phyloP scores from a whole-genome alignment of 2,888 invertebrate genomes.

The Aphrophora alni region DNA sequence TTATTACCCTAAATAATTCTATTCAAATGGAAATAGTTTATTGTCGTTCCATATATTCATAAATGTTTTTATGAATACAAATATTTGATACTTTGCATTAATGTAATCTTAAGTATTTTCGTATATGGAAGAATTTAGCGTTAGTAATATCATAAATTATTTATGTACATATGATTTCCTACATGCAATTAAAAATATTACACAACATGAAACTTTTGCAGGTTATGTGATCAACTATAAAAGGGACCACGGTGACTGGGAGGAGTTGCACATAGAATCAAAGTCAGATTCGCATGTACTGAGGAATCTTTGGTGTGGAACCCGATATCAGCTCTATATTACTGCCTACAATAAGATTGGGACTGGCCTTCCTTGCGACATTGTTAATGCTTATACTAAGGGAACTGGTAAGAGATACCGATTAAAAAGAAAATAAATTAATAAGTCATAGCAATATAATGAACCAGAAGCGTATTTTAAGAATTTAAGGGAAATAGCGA shows the following conservation, averaged over 20 bases:
- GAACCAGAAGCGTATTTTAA: too few species aligned
- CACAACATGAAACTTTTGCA: constrained; percentile 48
- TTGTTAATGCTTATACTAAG: constrained; percentile 83
- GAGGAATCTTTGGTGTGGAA: constrained; percentile 86
- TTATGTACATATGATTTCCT: too few species aligned
- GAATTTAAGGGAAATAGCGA: too few species aligned
- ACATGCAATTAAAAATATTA: too few species aligned
- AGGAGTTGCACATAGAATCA: constrained; percentile 85
- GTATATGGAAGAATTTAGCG: too few species aligned
- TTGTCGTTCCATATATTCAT: too few species aligned
- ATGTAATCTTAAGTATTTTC: too few species aligned
- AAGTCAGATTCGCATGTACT: constrained; percentile 80
- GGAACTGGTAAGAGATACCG: constrained; percentile 67
- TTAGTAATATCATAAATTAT: too few species aligned
- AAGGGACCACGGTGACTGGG: constrained; percentile 90
- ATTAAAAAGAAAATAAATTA: constrained; percentile 31
- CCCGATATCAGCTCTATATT: constrained; percentile 85
- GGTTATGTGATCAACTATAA: constrained; percentile 92
- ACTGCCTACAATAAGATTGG: constrained; percentile 92
- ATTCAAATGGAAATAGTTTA: neutral
- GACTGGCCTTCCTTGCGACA: constrained; percentile 87
- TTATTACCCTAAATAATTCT: neutral
- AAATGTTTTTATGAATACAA: too few species aligned
- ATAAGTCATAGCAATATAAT: too few species aligned
- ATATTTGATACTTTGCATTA: neutral